A percentile compares a stretch with the other conserved stretches of the same genome.
Conservation (phyloP, 2,888 invertebrate species). For the Melinaea menophilus region DNA sequence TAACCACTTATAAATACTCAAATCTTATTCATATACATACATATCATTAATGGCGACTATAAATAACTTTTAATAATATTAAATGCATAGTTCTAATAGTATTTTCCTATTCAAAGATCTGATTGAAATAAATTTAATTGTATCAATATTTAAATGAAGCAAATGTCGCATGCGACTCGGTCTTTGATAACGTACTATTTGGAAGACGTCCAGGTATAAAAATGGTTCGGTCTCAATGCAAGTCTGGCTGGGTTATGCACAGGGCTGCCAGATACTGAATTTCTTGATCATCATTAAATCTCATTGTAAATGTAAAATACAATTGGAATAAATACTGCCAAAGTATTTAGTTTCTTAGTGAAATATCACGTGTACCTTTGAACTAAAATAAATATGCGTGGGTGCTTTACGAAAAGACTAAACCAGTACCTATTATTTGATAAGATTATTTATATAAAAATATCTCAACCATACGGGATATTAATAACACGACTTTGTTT, state of each 20-base stretch:
- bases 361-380: background rate
- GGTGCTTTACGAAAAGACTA: background rate
- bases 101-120: no score
- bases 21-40: no score
- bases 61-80: no score
- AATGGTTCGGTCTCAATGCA: conserved; percentile 67
- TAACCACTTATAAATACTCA: no score
- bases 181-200: conserved; percentile 70
- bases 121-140: no score
- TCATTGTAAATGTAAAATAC: background rate
- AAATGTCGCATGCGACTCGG: conserved; percentile 27
- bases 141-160: conserved; percentile 25
- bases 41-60: no score
- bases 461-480: no score
- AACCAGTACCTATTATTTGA: background rate
- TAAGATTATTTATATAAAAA: no score
- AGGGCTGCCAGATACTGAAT: conserved; percentile 25
- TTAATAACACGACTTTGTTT: no score
- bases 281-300: conserved; percentile 9
- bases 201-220: conserved; percentile 71
- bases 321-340: background rate
- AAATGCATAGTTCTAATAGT: no score
- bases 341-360: background rate
- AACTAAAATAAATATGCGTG: background rate
- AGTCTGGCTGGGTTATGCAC: conserved; percentile 54